Evolutionary conservation across 2,888 invertebrate genomes (phyloP).

Genomic region (Rambutsinella grinnellia): DNA sequence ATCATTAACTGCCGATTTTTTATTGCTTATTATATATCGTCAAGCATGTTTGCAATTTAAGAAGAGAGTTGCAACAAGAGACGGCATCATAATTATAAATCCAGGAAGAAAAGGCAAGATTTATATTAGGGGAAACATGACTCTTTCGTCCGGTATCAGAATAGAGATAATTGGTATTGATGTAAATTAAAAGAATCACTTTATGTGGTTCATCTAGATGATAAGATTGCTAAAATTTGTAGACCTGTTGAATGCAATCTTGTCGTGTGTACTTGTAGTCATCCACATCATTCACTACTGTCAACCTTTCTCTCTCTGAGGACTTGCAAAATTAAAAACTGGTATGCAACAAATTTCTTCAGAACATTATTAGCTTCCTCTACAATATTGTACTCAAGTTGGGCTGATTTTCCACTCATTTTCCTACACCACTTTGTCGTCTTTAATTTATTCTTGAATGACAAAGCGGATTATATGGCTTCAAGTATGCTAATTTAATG

Average conservation of each 20-base stretch:
- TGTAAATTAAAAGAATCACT: too few species aligned
- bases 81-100: too few species aligned
- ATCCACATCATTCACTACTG: not conserved
- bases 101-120: slow-evolving; percentile 39
- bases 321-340: slow-evolving; percentile 27
- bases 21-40: too few species aligned
- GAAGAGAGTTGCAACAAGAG: too few species aligned
- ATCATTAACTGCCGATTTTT: too few species aligned
- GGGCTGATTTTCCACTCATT: slow-evolving; percentile 45
- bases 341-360: not conserved
- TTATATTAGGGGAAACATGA: slow-evolving; percentile 21
- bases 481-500: slow-evolving; percentile 59
- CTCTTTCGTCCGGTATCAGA: too few species aligned
- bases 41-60: too few species aligned
- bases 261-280: not conserved
- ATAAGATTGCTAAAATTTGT: too few species aligned
- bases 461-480: slow-evolving; percentile 56
- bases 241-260: too few species aligned
- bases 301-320: slow-evolving; percentile 46
- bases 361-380: not conserved
- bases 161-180: not conserved
- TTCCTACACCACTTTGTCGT: slow-evolving; percentile 45
- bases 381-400: not conserved
- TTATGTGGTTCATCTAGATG: too few species aligned
- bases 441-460: slow-evolving; percentile 55